Percentiles rank a stretch among this genome's conserved stretches.
Conservation (phyloP, 2,797 vertebrate genomes). For the Glossophaga mutica region DNA sequence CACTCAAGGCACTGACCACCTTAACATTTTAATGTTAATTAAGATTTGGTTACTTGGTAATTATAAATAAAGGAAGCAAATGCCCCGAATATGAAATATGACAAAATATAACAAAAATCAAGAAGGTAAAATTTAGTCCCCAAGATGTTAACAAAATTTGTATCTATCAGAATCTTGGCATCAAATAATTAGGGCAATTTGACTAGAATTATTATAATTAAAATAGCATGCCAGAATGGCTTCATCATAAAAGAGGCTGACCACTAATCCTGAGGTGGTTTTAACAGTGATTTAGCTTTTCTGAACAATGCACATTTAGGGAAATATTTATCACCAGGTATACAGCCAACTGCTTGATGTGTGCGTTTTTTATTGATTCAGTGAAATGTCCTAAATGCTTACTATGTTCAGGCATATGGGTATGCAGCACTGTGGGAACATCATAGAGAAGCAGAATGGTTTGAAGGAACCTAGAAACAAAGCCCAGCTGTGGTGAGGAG, state of each 20-base stretch:
- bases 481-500: neutral
- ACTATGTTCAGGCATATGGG: neutral
- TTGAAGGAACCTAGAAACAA: neutral
- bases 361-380: neutral
- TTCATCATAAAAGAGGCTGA: neutral
- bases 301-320: neutral
- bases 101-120: neutral
- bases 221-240: neutral
- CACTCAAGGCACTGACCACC: neutral
- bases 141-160: neutral
- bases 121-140: neutral
- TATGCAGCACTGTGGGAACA: neutral
- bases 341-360: neutral
- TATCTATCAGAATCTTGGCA: neutral
- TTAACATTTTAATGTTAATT: neutral
- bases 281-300: neutral
- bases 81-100: neutral
- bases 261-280: neutral
- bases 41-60: neutral
- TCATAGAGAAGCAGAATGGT: neutral
- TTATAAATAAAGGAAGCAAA: neutral
- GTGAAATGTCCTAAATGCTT: neutral
- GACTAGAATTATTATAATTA: neutral
- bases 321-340: neutral
- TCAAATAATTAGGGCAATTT: neutral